Evolutionary conservation across 2,797 vertebrate species (phyloP), one percentile per base, ranked within the genome.

Genomic region (Phalloptychus januarius): DNA sequence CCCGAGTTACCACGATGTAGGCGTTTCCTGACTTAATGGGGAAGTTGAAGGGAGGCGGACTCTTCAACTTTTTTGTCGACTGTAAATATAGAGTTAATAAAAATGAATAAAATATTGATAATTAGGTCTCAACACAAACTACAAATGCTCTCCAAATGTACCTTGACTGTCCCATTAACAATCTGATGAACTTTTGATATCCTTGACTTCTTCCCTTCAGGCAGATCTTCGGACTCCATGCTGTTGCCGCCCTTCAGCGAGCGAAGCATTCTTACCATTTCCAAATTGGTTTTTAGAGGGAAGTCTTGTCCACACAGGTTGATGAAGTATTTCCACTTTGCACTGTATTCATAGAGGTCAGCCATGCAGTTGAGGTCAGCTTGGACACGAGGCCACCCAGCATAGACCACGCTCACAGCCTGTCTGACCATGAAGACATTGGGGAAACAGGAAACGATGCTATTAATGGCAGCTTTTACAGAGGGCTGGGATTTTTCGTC

Each of bases 361-460:
- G 92, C 95, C 96, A 98, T 98, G 83, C 97, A 98, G 92, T 99
- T 98, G 81, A 99, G 91, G 72, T 98, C 97, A 1, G 97, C 97
- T 91, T 98, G 97, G 5, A 99, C 96, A 0, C 97, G 94, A 45
- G 94, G 94, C 97, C 97, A 98, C 0, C 94, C 95, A 5, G 96
- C 95, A 40, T 97, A 98, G 5, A 97, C 94, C 42, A 98, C 96
- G 0, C 11, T 90, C 73, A 96, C 97, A 56, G 94, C 0, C 70
- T 92, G 82, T 61, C 94, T 97, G 80, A 95, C 96, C 88, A 98
- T 87, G 76, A 98, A 97, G 80, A 97, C 94, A 8, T 98, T 98
- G 3, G 93, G 89, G 86, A 98, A 97, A 90, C 97, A 98, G 63
- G 96, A 96, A 0, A 87, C 86, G 46, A 98, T 96, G 65, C 92